Evolutionary conservation across 2,113 vertebrate genomes (phyloP).

Genomic region (Stigmatopora argus): DNA sequence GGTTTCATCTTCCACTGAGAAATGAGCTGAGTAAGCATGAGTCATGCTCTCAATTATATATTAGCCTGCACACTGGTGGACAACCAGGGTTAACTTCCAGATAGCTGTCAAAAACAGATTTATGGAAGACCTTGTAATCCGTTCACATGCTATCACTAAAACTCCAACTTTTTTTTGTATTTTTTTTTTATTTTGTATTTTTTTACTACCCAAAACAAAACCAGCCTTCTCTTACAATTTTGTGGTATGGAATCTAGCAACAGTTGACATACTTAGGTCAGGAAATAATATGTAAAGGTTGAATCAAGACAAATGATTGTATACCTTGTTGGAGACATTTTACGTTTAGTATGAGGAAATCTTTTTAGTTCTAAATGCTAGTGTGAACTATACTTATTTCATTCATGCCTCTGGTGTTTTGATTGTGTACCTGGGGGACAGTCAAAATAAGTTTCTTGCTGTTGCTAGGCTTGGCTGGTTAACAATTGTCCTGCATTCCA

Average conservation of each 20-base stretch:
- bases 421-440: no score
- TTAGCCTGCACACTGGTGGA: constrained; percentile 27
- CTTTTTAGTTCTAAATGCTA: neutral
- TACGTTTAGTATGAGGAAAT: neutral
- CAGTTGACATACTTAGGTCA: neutral
- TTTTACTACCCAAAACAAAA: neutral
- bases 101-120: constrained; percentile 30
- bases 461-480: neutral
- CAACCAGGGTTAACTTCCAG: constrained; percentile 31
- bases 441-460: neutral
- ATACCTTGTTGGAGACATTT: neutral
- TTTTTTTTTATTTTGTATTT: no score
- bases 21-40: constrained; percentile 54
- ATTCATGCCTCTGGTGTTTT: neutral
- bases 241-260: neutral
- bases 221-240: neutral
- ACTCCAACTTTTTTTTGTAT: no score
- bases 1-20: constrained; percentile 29
- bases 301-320: neutral
- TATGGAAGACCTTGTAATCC: constrained; percentile 18
- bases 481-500: no score
- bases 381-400: neutral
- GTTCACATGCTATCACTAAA: constrained; percentile 1
- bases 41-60: constrained; percentile 56
- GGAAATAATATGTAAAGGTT: neutral